Evolutionary conservation across 2,113 vertebrate species (phyloP).

Genomic region (Clarias batrachus): DNA sequence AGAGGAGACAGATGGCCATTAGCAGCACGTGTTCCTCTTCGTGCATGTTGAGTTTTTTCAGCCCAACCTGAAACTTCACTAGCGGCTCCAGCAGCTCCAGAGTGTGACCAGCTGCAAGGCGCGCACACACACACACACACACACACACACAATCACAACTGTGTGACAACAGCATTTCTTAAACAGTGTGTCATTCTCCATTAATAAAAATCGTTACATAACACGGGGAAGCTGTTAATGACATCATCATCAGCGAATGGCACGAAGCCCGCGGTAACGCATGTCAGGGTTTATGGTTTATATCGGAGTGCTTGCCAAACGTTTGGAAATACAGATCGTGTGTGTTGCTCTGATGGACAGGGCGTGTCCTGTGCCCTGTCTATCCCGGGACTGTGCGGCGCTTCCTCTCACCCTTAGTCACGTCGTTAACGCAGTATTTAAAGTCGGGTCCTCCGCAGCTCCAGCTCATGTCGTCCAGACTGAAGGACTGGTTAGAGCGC

Average conservation of each 20-base stretch:
- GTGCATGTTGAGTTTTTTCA: slow-evolving; percentile 92
- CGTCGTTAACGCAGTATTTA: slow-evolving; percentile 87
- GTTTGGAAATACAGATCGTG: no score
- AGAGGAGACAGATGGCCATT: slow-evolving; percentile 97
- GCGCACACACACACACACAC: slow-evolving; percentile 22
- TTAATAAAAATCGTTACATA: background rate
- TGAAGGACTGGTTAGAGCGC: slow-evolving; percentile 95
- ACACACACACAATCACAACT: background rate
- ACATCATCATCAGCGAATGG: background rate
- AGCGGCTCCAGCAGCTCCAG: slow-evolving; percentile 91
- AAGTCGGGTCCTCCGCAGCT: slow-evolving; percentile 87
- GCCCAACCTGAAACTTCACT: slow-evolving; percentile 91
- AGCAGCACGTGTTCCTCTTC: slow-evolving; percentile 96
- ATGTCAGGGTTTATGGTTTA: no score
- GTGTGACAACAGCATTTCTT: background rate
- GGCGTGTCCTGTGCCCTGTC: background rate
- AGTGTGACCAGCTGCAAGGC: slow-evolving; percentile 84
- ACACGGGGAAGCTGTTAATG: background rate
- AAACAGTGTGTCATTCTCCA: slow-evolving; percentile 15
- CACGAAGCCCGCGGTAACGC: background rate
- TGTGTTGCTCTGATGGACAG: no score
- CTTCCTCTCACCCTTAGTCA: slow-evolving; percentile 82
- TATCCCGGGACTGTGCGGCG: background rate
- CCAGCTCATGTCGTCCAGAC: slow-evolving; percentile 93
- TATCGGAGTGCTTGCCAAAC: no score